Evolutionary conservation across 2,888 invertebrate genomes (phyloP), one percentile per base, ranked within the genome.

Genomic region (Drosophila birchii): DNA sequence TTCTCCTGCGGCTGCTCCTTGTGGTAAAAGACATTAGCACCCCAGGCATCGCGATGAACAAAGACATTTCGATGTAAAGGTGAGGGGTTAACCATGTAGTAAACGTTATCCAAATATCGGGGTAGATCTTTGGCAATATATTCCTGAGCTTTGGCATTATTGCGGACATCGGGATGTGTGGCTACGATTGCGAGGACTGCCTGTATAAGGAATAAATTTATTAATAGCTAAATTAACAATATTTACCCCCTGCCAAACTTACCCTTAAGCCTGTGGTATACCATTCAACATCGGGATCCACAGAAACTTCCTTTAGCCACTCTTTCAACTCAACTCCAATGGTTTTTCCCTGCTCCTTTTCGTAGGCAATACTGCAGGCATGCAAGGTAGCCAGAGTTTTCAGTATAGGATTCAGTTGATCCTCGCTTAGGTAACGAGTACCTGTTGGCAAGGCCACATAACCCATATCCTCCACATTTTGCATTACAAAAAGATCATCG

Each of bases 61-160:
- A 94, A 81, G 0, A 93, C 94, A 75, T 94, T 94, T 7, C 92
- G 81, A 90, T 93, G 92, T 53, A 81, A 82, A 51, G 86, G 39
- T 5, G 93, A 91, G 16, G 92, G 72, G 53, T 89, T 87, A 0
- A 83, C 81, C 89, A 91, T 91, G n/a, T 78, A 84, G 36, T 88
- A 92, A 0, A 91, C 71, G 0, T 67, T 70, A 18, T 88, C 83
- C 32, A 91, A 59, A 23, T 55, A 76, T 36, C 78, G 71, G 7
- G 90, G 77, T 38, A 92, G 67, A 32, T 91, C 86, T 3, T 88
- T 76, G 1, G 58, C 60, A n/a, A 92, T 81, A 36, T 87, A 89
- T 6, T 78, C 68, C 64, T 86, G 88, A 14, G 80, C 87, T n/a
- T 56, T 36, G 5, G 58, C 34, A 76, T 76, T 60, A 7, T 73